A percentile compares a stretch with the other conserved stretches of the same genome.
Evolutionary conservation across 2,113 vertebrate species (phyloP).

Genomic region (Hemicordylus capensis): DNA sequence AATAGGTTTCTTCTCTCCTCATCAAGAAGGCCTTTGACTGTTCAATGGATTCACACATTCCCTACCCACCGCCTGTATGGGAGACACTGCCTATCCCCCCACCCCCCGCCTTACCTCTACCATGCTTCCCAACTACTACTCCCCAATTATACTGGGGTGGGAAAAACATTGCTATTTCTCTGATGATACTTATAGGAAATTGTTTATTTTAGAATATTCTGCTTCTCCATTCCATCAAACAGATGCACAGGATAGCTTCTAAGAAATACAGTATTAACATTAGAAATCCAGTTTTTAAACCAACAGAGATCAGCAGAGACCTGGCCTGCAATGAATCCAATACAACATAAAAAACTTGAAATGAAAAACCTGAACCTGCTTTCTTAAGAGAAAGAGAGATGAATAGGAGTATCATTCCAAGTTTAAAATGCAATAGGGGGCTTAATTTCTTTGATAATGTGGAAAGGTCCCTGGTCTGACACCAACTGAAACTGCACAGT

Average conservation of each 20-base stretch:
- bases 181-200: neutral
- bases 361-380: neutral
- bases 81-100: neutral
- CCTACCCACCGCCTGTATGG: neutral
- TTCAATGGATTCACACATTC: neutral
- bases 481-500: neutral
- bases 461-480: neutral
- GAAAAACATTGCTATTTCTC: neutral
- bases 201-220: neutral
- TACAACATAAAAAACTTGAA: neutral
- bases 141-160: neutral
- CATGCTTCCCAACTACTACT: too few species aligned
- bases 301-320: neutral
- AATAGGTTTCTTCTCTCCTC: neutral
- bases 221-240: neutral
- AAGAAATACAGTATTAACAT: neutral
- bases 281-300: neutral
- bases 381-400: neutral
- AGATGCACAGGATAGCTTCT: neutral
- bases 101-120: too few species aligned
- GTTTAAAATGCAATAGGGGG: neutral
- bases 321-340: neutral
- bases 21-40: too few species aligned
- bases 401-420: neutral
- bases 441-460: neutral